These are phyloP conservation scores for Mythimna loreyi DNA, from an alignment of 2,888 invertebrate genomes.

Conservation along the genomic window DNA sequence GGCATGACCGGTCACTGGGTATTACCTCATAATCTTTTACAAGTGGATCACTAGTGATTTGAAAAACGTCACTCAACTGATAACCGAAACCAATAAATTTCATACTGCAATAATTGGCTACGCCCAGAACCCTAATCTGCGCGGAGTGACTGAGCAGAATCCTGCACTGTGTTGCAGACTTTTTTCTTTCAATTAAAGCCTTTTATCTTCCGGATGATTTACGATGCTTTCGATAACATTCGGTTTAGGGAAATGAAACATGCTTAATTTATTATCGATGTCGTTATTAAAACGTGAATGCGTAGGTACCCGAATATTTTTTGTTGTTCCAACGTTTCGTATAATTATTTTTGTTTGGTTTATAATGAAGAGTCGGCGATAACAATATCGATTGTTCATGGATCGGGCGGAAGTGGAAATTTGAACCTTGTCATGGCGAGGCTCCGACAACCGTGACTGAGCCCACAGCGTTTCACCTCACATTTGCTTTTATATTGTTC, in stretches of 20 bases:
- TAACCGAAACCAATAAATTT: slow-evolving; percentile 82
- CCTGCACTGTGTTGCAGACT: slow-evolving; percentile 78
- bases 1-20: slow-evolving; percentile 15
- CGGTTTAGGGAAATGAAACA: slow-evolving; percentile 69
- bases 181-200: slow-evolving; percentile 86
- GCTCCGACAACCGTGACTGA: slow-evolving; percentile 85
- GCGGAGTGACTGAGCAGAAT: slow-evolving; percentile 84
- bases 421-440: slow-evolving; percentile 83
- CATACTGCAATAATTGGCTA: slow-evolving; percentile 84
- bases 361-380: slow-evolving; percentile 83
- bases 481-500: slow-evolving; percentile 81
- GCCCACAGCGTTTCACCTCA: slow-evolving; percentile 83
- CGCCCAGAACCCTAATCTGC: slow-evolving; percentile 86
- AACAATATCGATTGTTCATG: slow-evolving; percentile 88
- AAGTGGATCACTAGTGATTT: slow-evolving; percentile 66
- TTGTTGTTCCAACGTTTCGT: slow-evolving; percentile 70
- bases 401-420: slow-evolving; percentile 87
- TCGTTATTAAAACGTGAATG: slow-evolving; percentile 69
- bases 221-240: slow-evolving; percentile 75
- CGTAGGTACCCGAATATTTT: slow-evolving; percentile 66
- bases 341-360: slow-evolving; percentile 84
- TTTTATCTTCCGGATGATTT: slow-evolving; percentile 86
- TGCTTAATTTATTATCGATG: slow-evolving; percentile 68
- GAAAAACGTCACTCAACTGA: slow-evolving; percentile 75
- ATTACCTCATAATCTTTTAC: slow-evolving; percentile 49